Evolutionary conservation across 2,113 vertebrate species (phyloP), one percentile per base, ranked within the genome.

Genomic region (Python bivittatus): DNA sequence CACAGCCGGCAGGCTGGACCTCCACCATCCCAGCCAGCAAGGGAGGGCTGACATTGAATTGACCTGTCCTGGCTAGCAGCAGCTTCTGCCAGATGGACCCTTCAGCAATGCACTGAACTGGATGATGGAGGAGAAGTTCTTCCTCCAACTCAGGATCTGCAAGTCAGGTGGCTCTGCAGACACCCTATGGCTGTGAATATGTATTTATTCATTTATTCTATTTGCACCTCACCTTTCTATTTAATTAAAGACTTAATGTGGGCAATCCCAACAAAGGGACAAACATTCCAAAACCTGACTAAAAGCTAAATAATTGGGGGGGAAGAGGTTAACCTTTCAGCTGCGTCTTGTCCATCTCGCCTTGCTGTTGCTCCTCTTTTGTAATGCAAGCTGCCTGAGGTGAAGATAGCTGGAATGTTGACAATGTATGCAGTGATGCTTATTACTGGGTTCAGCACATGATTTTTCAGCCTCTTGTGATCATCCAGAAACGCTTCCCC

Each of bases 291-390:
- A 79, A 79, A 33, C 17, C 33, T 79, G 72, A 79, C 72, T 79
- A 79, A 72, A 72, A 33, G 29, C n/a, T 33, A 72, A 33, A 72
- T 17, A 72, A 79, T 10, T 79, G 72, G 20, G 72, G 72, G 72
- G 72, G 42, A 79, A 79, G 72, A 42, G 72, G 17, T 54, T n/a
- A 86, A 86, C 52, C 29, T 90, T 48, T 33, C 58, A 84, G 57
- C 10, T 87, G 12, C 42, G 3, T 57, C 10, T 91, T 61, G 85
- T 61, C 83, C 57, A 90, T 22, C 6, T 33, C 88, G n/a, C 1
- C 52, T 91, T 93, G 84, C 57, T 91, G 1, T 93, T 10, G 58
- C 23, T 89, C 60, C 72, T 91, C 86, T 86, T 57, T 88, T 93
- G 60, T 86, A 60, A 88, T 42, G 17, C 83, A 92, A 92, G 91